Evolutionary conservation across 2,888 invertebrate genomes (phyloP).

Genomic region (Scaptodrosophila latifasciaeformis): DNA sequence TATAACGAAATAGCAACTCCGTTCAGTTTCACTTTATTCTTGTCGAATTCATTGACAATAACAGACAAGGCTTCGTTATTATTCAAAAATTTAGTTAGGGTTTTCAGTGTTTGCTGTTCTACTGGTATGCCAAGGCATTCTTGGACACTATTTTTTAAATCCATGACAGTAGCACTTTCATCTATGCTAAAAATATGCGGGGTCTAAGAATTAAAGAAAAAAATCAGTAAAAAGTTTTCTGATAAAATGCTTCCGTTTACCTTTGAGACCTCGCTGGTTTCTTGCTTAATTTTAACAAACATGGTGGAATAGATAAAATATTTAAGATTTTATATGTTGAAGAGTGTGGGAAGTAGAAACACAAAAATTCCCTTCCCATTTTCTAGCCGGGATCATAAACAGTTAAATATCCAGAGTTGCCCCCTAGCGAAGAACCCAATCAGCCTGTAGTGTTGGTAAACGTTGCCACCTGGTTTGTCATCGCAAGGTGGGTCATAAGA

Average conservation of each 20-base stretch:
- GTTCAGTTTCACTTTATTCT: conserved; percentile 22
- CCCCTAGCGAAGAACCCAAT: neutral
- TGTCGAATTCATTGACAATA: conserved; percentile 4
- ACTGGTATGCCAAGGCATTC: conserved; percentile 14
- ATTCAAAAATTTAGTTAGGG: conserved; percentile 10
- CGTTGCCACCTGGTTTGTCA: neutral
- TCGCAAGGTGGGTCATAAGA: neutral
- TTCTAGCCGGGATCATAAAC: too few relatives aligned
- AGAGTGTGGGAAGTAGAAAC: neutral
- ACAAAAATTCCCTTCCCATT: neutral
- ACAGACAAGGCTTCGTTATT: conserved; percentile 11
- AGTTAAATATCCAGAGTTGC: neutral
- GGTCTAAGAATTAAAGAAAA: conserved; percentile 5
- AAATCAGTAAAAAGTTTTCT: neutral
- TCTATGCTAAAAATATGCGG: conserved; percentile 17
- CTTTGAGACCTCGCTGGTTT: conserved; percentile 6
- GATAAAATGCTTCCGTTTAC: neutral
- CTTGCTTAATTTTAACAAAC: conserved; percentile 39
- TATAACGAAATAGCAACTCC: conserved; percentile 35
- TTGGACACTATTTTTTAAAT: conserved; percentile 20
- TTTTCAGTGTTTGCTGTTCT: conserved; percentile 21
- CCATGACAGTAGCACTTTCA: conserved; percentile 15
- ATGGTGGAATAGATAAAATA: conserved; percentile 6
- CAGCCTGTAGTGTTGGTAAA: neutral
- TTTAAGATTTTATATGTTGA: neutral